phyloP scores from a whole-genome alignment of 2,797 vertebrate species.

The Spondyliosoma cantharus region DNA sequence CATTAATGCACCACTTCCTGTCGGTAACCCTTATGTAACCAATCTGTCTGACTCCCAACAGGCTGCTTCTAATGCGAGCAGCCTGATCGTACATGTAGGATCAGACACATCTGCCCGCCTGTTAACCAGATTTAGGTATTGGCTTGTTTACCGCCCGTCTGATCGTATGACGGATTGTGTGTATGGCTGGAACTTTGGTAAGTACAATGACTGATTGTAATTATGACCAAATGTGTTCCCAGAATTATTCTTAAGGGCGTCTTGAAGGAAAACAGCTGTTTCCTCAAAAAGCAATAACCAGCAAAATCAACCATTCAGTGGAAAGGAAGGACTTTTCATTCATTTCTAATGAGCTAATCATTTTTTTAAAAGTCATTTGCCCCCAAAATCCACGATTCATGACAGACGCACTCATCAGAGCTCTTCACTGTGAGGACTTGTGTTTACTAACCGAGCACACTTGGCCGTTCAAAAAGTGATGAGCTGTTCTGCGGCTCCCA shows the following conservation, averaged over 20 bases:
- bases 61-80: not conserved
- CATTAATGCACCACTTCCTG: slow-evolving; percentile 42
- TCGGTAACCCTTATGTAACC: slow-evolving; percentile 19
- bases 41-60: not conserved
- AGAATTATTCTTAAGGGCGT: not conserved
- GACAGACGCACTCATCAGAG: not conserved
- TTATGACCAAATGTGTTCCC: not conserved
- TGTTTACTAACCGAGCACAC: slow-evolving; percentile 16
- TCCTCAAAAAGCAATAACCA: slow-evolving; percentile 9
- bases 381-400: not conserved
- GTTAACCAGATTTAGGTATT: not conserved
- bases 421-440: not conserved
- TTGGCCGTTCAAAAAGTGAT: not conserved
- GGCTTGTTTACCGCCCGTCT: not conserved
- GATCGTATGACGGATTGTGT: not conserved
- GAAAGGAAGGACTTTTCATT: not conserved
- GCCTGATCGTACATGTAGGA: not conserved
- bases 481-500: slow-evolving; percentile 8
- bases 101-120: not conserved
- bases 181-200: not conserved
- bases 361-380: not conserved
- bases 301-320: not conserved
- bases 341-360: slow-evolving; percentile 24
- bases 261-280: slow-evolving; percentile 40
- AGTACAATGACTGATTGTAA: not conserved